Evolutionary conservation across 2,888 invertebrate genomes (phyloP).

Genomic region (Drosophila anceps): DNA sequence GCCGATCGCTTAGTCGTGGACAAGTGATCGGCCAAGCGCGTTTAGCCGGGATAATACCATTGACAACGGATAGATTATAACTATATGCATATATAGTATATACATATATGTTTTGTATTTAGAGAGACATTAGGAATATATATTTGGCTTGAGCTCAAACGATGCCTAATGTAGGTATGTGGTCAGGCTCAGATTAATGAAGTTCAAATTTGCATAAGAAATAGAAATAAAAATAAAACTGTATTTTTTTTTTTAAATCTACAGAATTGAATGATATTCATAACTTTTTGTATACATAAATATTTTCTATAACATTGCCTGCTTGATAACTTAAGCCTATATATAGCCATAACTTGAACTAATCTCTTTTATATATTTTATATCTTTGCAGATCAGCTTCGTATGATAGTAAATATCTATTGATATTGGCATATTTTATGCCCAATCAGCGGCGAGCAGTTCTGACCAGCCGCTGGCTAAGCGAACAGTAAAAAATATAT

Average conservation of each 20-base stretch:
- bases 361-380: not conserved
- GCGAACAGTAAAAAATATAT: constrained; percentile 3
- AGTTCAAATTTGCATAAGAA: not conserved
- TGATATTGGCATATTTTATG: constrained; percentile 4
- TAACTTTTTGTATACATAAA: not conserved
- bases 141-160: not conserved
- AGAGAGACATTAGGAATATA: not conserved
- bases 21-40: constrained; percentile 46
- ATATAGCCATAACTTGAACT: not conserved
- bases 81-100: not conserved
- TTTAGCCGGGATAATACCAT: constrained; percentile 36
- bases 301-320: not conserved
- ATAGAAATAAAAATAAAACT: too few relatives aligned
- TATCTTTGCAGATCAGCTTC: constrained; percentile 42
- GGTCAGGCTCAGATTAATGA: not conserved
- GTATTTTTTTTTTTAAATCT: too few relatives aligned
- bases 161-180: not conserved
- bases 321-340: not conserved
- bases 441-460: constrained; percentile 12
- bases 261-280: not conserved
- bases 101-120: not conserved
- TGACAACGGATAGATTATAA: constrained; percentile 11
- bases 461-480: constrained; percentile 23
- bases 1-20: constrained; percentile 44
- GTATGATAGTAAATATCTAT: constrained; percentile 15